phyloP scores from a whole-genome alignment of 2,797 vertebrate species.

The Pseudomugil tenellus region DNA sequence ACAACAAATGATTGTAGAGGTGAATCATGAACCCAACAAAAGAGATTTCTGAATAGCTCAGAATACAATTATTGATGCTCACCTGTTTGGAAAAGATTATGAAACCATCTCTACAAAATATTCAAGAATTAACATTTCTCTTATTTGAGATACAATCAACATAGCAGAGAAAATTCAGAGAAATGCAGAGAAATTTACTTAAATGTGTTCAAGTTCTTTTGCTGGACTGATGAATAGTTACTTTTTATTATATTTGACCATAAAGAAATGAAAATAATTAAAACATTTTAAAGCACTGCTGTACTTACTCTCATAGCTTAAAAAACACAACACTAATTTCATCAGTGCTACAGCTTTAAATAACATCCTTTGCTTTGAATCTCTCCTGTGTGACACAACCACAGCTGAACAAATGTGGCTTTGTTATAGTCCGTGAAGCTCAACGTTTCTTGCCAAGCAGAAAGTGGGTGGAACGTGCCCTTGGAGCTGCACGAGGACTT shows the following conservation, averaged over 20 bases:
- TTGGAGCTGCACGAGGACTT: conserved; percentile 25
- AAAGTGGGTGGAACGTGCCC: conserved; percentile 2
- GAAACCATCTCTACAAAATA: not conserved
- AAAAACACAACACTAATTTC: no score
- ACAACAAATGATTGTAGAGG: not conserved
- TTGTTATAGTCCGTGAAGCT: not conserved
- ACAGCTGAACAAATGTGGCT: not conserved
- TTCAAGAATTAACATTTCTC: no score
- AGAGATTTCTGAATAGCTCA: not conserved
- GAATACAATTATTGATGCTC: not conserved
- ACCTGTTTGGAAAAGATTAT: not conserved
- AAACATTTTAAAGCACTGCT: no score
- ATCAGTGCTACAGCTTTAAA: not conserved
- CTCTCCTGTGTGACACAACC: conserved; percentile 1
- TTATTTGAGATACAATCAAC: no score
- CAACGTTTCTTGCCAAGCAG: conserved; percentile 16
- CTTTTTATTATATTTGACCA: no score
- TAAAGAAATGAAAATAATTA: no score
- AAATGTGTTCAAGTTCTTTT: no score
- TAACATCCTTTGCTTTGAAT: not conserved
- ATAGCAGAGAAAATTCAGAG: no score
- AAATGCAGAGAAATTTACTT: no score
- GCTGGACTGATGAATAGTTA: no score
- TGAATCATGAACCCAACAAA: not conserved
- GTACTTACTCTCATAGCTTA: no score